Base-by-base conservation (phyloP, 2,888 invertebrate species). In the Philopedon plagiatum region DNA sequence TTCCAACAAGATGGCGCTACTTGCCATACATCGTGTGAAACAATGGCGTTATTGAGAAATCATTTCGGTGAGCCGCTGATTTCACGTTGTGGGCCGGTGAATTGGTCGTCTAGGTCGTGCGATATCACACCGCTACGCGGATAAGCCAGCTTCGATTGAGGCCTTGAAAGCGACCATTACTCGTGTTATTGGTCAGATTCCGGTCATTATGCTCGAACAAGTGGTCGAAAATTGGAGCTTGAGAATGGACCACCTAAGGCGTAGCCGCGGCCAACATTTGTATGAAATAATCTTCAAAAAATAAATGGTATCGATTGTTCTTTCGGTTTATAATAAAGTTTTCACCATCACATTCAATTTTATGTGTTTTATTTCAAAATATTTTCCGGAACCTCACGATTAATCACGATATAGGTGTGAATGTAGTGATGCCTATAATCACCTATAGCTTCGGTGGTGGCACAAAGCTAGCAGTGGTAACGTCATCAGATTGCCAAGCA, bases 191-290 rank as follows among this genome's bases (percentile, higher is more conserved):
- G n/a, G 39, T 5, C 41, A 73, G 9, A 63, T 73, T 70, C 68
- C 49, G 49, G 41, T 54, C 61, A 62, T 9, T 69, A 72, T 72
- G 51, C 46, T 72, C 9, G 54, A 51, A 69, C 4, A 54, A 29
- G 67, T 71, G 13, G 57, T 65, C 39, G 39, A 71, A 67, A 67
- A 67, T 67, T 71, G 71, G 65, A 71, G 2, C 65, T 66, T 49
- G 9, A 21, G 67, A 58, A 67, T 60, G 67, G 67, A 69, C 67
- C 60, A 69, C 26, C 15, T 71, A n/a, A 34, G 51, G 18, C 66
- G 63, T 18, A 70, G 67, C 54, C 54, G 26, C 46, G 64, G 64
- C 5, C 34, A 11, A 37, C 39, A 23, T 5, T n/a, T 23, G 49
- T n/a, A 21, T n/a, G 46, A 13, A 46, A 19, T 46, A 7, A 19